Percentiles rank a stretch among this genome's conserved stretches.
Evolutionary conservation across 1,140 invertebrate species (phyloP).

Genomic region (Pemphigus obesinymphae): DNA sequence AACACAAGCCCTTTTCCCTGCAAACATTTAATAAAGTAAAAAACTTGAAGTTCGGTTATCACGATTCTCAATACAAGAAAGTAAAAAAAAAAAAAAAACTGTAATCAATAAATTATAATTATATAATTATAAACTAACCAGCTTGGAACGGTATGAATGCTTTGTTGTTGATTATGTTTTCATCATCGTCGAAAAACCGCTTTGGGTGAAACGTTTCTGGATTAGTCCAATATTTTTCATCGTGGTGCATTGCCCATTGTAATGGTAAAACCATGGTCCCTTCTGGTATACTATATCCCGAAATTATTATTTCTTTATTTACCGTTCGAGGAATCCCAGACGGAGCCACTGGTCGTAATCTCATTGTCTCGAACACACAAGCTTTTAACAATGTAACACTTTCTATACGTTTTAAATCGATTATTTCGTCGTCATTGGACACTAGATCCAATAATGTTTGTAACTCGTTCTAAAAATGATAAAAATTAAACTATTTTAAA

Average conservation of each 20-base stretch:
- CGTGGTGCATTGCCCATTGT: constrained; percentile 78
- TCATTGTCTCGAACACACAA: constrained; percentile 67
- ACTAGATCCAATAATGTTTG: constrained; percentile 54
- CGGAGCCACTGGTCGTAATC: constrained; percentile 72
- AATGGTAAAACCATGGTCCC: constrained; percentile 67
- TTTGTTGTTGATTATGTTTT: constrained; percentile 59
- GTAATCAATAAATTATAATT: too few relatives aligned
- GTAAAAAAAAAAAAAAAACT: too few relatives aligned
- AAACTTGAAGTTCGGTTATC: too few relatives aligned
- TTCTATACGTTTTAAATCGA: constrained; percentile 54
- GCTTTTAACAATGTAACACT: constrained; percentile 59
- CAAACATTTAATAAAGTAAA: constrained; percentile 46
- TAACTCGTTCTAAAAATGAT: constrained; percentile 55
- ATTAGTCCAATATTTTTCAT: constrained; percentile 64
- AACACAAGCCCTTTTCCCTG: constrained; percentile 78
- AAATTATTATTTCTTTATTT: constrained; percentile 59
- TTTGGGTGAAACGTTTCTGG: constrained; percentile 68
- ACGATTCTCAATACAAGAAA: too few relatives aligned
- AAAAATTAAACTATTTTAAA: too few relatives aligned
- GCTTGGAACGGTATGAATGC: constrained; percentile 80
- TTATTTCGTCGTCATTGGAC: constrained; percentile 48
- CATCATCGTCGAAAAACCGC: constrained; percentile 66
- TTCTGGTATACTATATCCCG: constrained; percentile 59
- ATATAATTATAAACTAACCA: constrained; percentile 54
- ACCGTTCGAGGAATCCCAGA: constrained; percentile 78